Conservation (phyloP, 2,113 vertebrate species). For the Speoplatyrhinus poulsoni region DNA sequence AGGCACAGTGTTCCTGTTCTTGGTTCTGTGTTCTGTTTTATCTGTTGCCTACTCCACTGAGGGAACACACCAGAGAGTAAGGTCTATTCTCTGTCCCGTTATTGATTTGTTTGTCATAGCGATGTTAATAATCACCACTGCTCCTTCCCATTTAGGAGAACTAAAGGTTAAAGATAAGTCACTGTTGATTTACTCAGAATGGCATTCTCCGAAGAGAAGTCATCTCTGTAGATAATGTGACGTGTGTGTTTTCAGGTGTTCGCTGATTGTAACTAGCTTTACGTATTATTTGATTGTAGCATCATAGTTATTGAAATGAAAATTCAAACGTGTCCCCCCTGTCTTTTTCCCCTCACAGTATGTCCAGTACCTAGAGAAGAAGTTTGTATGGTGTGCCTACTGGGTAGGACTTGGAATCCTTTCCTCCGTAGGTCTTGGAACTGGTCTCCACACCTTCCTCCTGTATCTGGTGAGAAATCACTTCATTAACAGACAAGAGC, state of each 20-base stretch:
- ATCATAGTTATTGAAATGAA: neutral
- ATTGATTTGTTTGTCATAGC: constrained; percentile 13
- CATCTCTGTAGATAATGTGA: neutral
- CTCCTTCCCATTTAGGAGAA: constrained; percentile 13
- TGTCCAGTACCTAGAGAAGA: constrained; percentile 89
- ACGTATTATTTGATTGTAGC: neutral
- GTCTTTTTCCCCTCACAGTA: constrained; percentile 76
- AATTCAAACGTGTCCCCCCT: too few relatives aligned
- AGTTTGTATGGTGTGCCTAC: constrained; percentile 94
- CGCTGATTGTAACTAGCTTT: too few relatives aligned
- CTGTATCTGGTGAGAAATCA: constrained; percentile 89
- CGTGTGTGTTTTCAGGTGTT: constrained; percentile 28
- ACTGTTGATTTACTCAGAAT: constrained; percentile 7
- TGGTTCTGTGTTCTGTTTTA: constrained; percentile 83
- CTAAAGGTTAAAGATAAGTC: constrained; percentile 63
- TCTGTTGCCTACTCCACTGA: constrained; percentile 88
- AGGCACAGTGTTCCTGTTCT: constrained; percentile 77
- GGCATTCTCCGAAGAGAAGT: constrained; percentile 4
- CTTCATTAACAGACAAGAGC: neutral
- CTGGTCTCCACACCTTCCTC: constrained; percentile 95
- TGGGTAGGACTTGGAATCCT: constrained; percentile 97
- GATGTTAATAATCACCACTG: constrained; percentile 37
- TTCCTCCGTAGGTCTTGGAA: constrained; percentile 96
- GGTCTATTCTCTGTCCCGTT: constrained; percentile 11
- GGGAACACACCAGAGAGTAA: constrained; percentile 91